A percentile compares a stretch with the other conserved stretches of the same genome.
These are phyloP conservation scores for Omphaloscelis lunosa DNA, from an alignment of 2,888 invertebrate genomes.

Conservation along the genomic window DNA sequence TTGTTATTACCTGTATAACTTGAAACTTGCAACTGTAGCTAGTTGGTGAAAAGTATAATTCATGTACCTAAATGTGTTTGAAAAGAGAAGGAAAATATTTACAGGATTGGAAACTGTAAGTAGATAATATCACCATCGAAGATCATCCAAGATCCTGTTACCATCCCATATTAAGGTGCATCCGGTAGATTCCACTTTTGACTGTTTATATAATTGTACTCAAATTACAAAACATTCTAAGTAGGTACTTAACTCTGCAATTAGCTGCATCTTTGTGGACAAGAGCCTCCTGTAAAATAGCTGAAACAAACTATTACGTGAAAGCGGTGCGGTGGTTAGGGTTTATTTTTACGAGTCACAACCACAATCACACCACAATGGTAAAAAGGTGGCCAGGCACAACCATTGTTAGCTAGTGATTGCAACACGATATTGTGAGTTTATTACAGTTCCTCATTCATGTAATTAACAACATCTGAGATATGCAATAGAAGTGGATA, in stretches of 20 bases:
- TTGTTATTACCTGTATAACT: neutral
- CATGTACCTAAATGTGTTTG: neutral
- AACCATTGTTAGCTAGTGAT: neutral
- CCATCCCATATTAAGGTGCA: neutral
- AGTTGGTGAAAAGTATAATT: neutral
- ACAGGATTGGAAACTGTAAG: neutral
- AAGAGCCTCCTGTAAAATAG: neutral
- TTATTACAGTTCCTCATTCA: neutral
- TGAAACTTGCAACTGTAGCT: neutral
- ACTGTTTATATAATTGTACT: neutral
- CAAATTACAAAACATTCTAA: neutral
- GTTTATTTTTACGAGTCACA: neutral
- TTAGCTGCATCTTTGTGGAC: neutral
- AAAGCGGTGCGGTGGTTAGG: neutral
- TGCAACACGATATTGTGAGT: constrained; percentile 11
- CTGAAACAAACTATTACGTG: neutral
- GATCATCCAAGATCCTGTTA: too few relatives aligned
- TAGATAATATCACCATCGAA: too few relatives aligned
- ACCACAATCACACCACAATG: neutral
- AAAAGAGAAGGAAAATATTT: neutral
- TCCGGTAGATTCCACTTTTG: too few relatives aligned
- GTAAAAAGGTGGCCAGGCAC: neutral
- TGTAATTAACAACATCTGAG: constrained; percentile 34
- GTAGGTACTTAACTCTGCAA: neutral
- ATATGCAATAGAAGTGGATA: too few relatives aligned